Conservation (phyloP, 2,797 vertebrate species). For the Silurus aristotelis region DNA sequence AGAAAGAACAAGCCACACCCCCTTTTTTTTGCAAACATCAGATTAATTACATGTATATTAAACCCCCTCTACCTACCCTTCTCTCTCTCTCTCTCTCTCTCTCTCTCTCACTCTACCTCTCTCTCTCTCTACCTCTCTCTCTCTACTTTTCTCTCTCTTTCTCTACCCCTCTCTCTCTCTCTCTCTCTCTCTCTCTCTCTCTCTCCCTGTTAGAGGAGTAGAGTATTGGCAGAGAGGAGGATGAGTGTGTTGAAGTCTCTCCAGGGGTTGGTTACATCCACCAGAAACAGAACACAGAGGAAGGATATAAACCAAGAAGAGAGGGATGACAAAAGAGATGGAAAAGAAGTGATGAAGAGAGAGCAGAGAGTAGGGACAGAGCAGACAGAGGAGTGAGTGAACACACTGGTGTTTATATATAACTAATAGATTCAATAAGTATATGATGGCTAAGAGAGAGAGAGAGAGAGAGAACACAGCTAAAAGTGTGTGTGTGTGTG, state of each 20-base stretch:
- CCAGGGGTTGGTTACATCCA: conserved; percentile 65
- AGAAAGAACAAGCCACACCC: not conserved
- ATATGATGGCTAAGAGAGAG: not conserved
- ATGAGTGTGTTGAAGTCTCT: conserved; percentile 69
- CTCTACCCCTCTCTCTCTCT: not conserved
- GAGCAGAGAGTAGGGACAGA: not conserved
- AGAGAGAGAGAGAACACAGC: not conserved
- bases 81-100: conserved; percentile 6
- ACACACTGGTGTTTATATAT: not conserved
- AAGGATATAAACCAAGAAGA: not conserved
- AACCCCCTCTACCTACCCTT: not conserved
- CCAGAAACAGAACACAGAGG: conserved; percentile 31
- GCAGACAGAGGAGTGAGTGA: not conserved
- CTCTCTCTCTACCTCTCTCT: conserved; percentile 4
- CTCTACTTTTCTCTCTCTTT: no score
- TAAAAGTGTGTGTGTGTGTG: not conserved
- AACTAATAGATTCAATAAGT: not conserved
- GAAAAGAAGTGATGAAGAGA: not conserved
- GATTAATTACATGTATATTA: not conserved
- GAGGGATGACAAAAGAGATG: not conserved
- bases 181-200: conserved; percentile 15
- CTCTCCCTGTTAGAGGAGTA: conserved; percentile 53
- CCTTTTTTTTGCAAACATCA: not conserved
- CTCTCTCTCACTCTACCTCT: conserved; percentile 16
- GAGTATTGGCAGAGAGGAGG: conserved; percentile 60